Conservation (phyloP, 1,140 invertebrate species). For the Pachypsylla venusta region DNA sequence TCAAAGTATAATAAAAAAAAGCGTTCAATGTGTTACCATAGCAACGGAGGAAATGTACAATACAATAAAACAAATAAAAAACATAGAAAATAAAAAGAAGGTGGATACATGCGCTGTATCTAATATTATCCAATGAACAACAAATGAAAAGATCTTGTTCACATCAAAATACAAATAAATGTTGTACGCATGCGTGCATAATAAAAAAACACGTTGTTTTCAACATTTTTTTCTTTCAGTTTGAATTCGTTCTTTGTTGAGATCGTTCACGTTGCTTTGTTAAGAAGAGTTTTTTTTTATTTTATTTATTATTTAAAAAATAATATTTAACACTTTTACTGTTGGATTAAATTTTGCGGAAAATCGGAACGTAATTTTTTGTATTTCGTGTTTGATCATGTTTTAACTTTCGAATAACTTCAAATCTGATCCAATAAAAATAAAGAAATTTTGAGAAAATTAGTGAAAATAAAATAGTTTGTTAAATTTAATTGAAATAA, state of each 20-base stretch:
- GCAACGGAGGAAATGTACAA: conserved; percentile 1
- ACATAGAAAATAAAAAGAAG: not conserved
- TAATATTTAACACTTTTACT: too few relatives aligned
- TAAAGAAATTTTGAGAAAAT: not conserved
- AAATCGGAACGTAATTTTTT: not conserved
- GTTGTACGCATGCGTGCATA: conserved; percentile 10
- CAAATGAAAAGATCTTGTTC: conserved; percentile 7
- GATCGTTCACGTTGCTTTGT: not conserved
- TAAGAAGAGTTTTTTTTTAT: not conserved
- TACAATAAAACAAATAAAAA: not conserved
- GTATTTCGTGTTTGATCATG: not conserved
- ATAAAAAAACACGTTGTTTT: not conserved
- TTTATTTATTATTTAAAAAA: not conserved
- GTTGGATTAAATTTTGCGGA: too few relatives aligned
- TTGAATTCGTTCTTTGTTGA: not conserved
- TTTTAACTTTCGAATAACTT: not conserved
- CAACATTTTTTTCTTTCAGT: not conserved
- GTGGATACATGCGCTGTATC: conserved; percentile 3
- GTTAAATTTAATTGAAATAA: not conserved
- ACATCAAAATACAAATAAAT: conserved; percentile 5
- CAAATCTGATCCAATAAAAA: not conserved
- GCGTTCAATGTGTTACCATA: conserved; percentile 10
- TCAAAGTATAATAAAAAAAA: conserved; percentile 17
- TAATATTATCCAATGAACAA: conserved; percentile 5
- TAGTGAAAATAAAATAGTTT: not conserved